A percentile compares a stretch with the other conserved stretches of the same genome.
Conservation (phyloP, 2,888 invertebrate genomes). For the Cactoblastis cactorum region DNA sequence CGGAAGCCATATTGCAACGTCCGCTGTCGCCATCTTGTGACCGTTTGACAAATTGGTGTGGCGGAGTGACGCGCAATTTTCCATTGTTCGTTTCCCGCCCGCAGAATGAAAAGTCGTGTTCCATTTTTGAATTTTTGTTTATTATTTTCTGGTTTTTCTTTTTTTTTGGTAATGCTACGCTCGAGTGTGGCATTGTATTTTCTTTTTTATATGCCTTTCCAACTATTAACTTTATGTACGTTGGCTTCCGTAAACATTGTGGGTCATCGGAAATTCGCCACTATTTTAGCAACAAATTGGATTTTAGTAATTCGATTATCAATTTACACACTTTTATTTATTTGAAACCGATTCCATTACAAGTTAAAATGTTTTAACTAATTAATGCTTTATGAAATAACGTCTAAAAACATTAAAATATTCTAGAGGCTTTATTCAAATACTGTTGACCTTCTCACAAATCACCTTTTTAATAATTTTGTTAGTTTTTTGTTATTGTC, state of each 20-base stretch:
- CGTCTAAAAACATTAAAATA: too few species aligned
- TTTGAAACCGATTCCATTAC: slow-evolving; percentile 39
- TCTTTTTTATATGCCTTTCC: slow-evolving; percentile 28
- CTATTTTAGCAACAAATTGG: not conserved
- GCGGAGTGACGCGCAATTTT: slow-evolving; percentile 79
- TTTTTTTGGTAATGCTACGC: slow-evolving; percentile 55
- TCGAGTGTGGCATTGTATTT: slow-evolving; percentile 45
- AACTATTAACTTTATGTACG: slow-evolving; percentile 19
- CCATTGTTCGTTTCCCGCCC: slow-evolving; percentile 75
- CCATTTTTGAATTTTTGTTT: slow-evolving; percentile 51
- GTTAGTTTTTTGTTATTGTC: too few species aligned
- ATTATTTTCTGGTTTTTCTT: too few species aligned
- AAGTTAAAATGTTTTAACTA: slow-evolving; percentile 17
- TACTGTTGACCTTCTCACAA: too few species aligned
- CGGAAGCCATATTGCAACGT: slow-evolving; percentile 66
- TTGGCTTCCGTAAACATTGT: slow-evolving; percentile 34
- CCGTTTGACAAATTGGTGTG: slow-evolving; percentile 79
- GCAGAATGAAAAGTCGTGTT: slow-evolving; percentile 76
- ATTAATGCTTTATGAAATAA: not conserved
- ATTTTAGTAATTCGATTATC: not conserved
- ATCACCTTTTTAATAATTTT: too few species aligned
- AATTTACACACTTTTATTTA: slow-evolving; percentile 16
- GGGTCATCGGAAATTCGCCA: slow-evolving; percentile 27
- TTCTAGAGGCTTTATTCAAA: too few species aligned
- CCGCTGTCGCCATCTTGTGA: slow-evolving; percentile 72